Percentiles rank a stretch among this genome's conserved stretches.
These are phyloP conservation scores for Phorcus lineatus DNA, from an alignment of 2,888 invertebrate species.

Conservation along the genomic window DNA sequence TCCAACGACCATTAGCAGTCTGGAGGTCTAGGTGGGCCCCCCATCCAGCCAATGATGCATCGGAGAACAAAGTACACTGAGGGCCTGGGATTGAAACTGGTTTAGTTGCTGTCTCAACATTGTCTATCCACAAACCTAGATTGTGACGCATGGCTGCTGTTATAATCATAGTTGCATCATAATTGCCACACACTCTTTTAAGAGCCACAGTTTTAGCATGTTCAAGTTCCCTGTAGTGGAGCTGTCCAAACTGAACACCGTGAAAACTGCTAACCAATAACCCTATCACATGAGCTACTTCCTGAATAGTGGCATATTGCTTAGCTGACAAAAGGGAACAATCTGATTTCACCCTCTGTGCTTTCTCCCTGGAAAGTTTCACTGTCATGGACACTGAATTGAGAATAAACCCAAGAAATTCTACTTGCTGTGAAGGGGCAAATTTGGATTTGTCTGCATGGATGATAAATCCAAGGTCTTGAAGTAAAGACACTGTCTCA, in stretches of 20 bases:
- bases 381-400: neutral
- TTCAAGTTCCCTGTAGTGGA: neutral
- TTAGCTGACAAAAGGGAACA: neutral
- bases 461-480: neutral
- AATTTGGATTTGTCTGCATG: neutral
- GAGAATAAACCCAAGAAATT: neutral
- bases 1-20: no score
- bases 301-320: neutral
- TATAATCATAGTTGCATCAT: no score
- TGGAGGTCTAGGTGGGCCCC: no score
- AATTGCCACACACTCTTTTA: no score
- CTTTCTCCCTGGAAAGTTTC: neutral
- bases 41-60: no score
- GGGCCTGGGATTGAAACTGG: no score
- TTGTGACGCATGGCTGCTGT: no score
- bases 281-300: neutral
- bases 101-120: no score
- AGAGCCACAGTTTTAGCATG: no score
- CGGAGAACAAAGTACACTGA: no score
- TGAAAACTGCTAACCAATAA: neutral
- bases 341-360: neutral
- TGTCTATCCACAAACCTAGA: no score
- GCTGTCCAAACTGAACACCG: neutral
- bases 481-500: neutral
- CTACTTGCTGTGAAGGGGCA: neutral